phyloP scores from a whole-genome alignment of 2,797 vertebrate species.

The Bothrops alternatus region DNA sequence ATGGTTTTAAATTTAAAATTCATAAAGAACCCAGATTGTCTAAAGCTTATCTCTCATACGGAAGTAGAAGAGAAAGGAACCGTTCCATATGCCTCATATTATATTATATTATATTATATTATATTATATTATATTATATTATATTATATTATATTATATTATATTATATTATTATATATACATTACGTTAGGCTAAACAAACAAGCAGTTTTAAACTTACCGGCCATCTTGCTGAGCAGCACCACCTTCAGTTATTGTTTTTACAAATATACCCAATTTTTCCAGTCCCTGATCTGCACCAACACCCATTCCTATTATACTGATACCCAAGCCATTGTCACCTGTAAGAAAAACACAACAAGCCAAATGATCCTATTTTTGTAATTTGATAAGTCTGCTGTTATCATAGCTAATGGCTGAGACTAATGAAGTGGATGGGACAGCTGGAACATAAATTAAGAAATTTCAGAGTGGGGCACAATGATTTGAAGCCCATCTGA shows the following conservation, averaged over 20 bases:
- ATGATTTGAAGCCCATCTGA: neutral
- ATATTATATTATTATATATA: no score
- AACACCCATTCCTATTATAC: conserved; percentile 94
- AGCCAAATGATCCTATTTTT: neutral
- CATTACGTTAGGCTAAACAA: neutral
- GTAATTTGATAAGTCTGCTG: neutral
- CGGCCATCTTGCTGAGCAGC: conserved; percentile 86
- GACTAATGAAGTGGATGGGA: neutral
- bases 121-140: no score
- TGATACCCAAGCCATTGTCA: conserved; percentile 91
- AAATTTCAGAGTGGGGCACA: neutral
- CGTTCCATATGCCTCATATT: no score
- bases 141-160: no score
- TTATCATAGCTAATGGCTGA: neutral
- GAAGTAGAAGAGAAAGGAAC: neutral
- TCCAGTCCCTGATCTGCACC: conserved; percentile 91
- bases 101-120: no score
- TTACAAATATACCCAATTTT: conserved; percentile 92
- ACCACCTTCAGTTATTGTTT: conserved; percentile 89
- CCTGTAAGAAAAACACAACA: conserved; percentile 67
- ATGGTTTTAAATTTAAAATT: neutral
- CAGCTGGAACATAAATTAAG: neutral
- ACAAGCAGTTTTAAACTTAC: conserved; percentile 69
- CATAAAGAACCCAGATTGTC: neutral
- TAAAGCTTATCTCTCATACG: neutral